phyloP scores from a whole-genome alignment of 2,888 invertebrate species.

The Eugnorisma glareosa region DNA sequence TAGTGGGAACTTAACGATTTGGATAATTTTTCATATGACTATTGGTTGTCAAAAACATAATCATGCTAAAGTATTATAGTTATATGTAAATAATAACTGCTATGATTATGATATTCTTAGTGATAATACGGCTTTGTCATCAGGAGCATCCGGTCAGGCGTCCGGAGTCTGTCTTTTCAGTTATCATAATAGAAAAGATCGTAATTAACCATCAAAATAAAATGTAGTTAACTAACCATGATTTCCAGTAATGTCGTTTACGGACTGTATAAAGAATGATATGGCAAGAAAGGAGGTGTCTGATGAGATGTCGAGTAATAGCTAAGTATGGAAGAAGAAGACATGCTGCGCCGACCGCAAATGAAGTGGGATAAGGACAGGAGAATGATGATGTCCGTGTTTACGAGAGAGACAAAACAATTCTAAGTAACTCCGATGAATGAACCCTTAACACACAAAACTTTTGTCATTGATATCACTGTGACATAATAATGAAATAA shows the following conservation, averaged over 20 bases:
- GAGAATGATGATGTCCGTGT: no score
- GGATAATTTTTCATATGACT: no score
- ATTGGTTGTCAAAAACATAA: no score
- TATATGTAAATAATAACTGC: no score
- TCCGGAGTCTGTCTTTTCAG: neutral
- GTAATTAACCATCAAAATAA: neutral
- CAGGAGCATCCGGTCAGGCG: neutral
- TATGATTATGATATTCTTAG: neutral
- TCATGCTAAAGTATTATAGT: no score
- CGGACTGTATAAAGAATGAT: no score
- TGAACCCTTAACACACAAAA: slow-evolving; percentile 44
- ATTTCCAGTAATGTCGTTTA: neutral
- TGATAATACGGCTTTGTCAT: neutral
- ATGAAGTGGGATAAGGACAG: no score
- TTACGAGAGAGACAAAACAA: slow-evolving; percentile 12
- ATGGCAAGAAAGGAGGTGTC: no score
- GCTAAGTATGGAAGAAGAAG: no score
- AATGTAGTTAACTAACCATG: neutral
- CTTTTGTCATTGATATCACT: slow-evolving; percentile 36
- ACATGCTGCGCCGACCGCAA: no score
- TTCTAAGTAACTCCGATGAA: slow-evolving; percentile 34
- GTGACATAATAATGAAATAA: slow-evolving; percentile 30
- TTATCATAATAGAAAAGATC: neutral
- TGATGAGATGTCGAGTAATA: no score
- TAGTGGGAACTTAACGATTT: no score